Percentiles rank a stretch among this genome's conserved stretches.
Evolutionary conservation across 1,140 invertebrate species (phyloP).

Genomic region (Bombyx mandarina): DNA sequence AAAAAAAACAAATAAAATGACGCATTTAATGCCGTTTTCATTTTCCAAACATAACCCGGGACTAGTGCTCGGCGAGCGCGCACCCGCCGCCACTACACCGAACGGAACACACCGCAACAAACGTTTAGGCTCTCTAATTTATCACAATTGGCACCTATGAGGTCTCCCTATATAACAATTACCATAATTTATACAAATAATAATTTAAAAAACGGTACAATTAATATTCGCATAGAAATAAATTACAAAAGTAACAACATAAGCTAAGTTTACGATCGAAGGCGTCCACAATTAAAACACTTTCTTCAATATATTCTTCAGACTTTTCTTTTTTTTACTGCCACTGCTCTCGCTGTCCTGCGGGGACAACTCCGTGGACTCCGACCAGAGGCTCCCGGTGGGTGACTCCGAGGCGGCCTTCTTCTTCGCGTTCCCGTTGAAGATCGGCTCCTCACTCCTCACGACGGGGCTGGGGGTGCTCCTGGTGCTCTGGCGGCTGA

Average conservation of each 20-base stretch:
- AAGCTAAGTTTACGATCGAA: slow-evolving; percentile 17
- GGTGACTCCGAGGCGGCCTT: slow-evolving; percentile 61
- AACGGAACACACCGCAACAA: slow-evolving; percentile 36
- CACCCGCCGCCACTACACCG: slow-evolving; percentile 5
- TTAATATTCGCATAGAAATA: slow-evolving; percentile 54
- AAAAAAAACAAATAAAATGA: slow-evolving; percentile 40
- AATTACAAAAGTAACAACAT: slow-evolving; percentile 44
- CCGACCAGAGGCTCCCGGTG: slow-evolving; percentile 66
- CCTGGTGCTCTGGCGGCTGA: slow-evolving; percentile 65
- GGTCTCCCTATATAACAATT: slow-evolving; percentile 39
- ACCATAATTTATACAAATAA: slow-evolving; percentile 34
- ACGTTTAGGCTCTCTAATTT: slow-evolving; percentile 62
- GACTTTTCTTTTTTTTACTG: slow-evolving; percentile 69
- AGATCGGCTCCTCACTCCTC: slow-evolving; percentile 39
- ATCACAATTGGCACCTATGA: slow-evolving; percentile 68
- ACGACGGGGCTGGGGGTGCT: slow-evolving; percentile 51
- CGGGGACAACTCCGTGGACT: slow-evolving; percentile 62
- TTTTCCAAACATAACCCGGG: slow-evolving; percentile 41
- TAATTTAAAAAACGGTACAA: slow-evolving; percentile 52
- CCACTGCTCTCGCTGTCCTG: slow-evolving; percentile 36
- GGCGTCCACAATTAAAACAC: slow-evolving; percentile 68
- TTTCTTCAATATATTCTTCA: slow-evolving; percentile 78
- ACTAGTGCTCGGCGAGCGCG: slow-evolving; percentile 14
- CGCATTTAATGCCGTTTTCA: slow-evolving; percentile 66
- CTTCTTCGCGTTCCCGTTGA: slow-evolving; percentile 49